Base-by-base conservation (phyloP, 2,113 vertebrate genomes). In the Tetrao urogallus region DNA sequence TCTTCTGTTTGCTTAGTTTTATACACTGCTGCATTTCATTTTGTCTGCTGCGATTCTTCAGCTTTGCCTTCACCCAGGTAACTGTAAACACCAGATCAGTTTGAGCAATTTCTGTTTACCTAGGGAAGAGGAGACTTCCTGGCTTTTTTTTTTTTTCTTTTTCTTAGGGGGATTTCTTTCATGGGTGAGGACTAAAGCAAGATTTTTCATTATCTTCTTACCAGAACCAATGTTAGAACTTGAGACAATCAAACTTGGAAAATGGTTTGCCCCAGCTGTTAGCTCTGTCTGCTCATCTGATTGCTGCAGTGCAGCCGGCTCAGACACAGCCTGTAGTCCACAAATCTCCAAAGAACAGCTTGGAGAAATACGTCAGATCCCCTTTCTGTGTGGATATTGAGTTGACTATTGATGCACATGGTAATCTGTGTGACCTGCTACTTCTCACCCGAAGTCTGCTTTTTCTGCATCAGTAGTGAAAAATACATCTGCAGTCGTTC, bases 311-410 rank as follows among this genome's bases (percentile, higher is more conserved):
- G 13, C 43, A 45, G 56, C 65, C 24, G 4, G 19, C 58, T 72
- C 19, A 78, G 25, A 7, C 15, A 10, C 3, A 2, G 5, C 20
- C 66, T 63, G 4, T 64, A 67, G 36, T 17, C n/a, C 1, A 0
- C 32, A 24, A 30, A 36, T 87, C 38, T 89, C 58, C 30, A 50
- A 45, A 84, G 70, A 34, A 67, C 17, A 15, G 7, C 0, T 1
- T 78, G 71, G 48, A 57, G 42, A 82, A 91, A 28, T 82, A 18
- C 24, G 30, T 57, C 50, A 75, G 61, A 25, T 65, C 10, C 7
- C 8, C 48, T 84, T 84, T 67, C 32, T 66, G 42, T 73, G 32
- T 19, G 9, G 34, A 10, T 82, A 8, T 63, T 79, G 64, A 40
- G 25, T 57, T 54, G 7, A 25, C 43, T 56, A 45, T 43, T 22